Conservation (phyloP, 2,113 vertebrate genomes). For the Anolis carolinensis region DNA sequence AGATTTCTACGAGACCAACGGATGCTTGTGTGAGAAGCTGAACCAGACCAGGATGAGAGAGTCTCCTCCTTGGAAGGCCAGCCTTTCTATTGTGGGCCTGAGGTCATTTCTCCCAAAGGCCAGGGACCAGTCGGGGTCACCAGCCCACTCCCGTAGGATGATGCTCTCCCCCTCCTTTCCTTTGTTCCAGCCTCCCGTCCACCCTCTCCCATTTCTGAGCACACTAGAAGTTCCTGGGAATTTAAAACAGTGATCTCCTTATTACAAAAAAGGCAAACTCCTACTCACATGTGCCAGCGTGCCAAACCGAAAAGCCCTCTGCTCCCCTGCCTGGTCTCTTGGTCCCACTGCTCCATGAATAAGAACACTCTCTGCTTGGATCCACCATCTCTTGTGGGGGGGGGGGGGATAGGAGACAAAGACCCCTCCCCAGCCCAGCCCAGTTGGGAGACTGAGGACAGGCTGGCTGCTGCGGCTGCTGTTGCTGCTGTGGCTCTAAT, state of each 20-base stretch:
- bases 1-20: too few relatives aligned
- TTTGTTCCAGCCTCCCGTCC: neutral
- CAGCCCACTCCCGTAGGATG: too few relatives aligned
- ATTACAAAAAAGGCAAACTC: neutral
- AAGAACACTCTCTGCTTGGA: too few relatives aligned
- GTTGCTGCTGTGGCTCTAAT: neutral
- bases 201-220: neutral
- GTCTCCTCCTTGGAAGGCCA: neutral
- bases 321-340: neutral
- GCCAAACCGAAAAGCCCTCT: neutral
- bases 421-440: neutral
- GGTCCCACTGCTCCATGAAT: neutral
- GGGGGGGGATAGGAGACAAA: neutral
- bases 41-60: neutral
- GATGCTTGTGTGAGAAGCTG: neutral
- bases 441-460: neutral
- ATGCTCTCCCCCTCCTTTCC: neutral
- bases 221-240: neutral
- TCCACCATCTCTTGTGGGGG: neutral
- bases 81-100: neutral
- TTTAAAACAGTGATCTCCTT: too few relatives aligned
- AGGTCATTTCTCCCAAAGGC: neutral
- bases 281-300: neutral
- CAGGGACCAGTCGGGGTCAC: accelerated
- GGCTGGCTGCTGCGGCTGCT: neutral